These are phyloP conservation scores for Sandelia bainsii DNA, from an alignment of 2,797 vertebrate species.

Conservation along the genomic window DNA sequence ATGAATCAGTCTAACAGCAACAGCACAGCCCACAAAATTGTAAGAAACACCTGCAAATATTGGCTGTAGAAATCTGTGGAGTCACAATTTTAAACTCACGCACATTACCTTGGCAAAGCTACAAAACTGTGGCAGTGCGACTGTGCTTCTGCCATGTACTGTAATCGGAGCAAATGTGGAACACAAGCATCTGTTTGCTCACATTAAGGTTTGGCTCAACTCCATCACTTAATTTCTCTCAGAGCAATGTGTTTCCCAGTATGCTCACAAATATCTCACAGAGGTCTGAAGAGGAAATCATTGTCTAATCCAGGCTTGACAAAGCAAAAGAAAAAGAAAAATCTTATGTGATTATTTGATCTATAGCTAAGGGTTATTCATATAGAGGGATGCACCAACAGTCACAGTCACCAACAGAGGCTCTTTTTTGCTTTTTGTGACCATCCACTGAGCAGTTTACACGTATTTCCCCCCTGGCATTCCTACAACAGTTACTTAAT, in stretches of 20 bases:
- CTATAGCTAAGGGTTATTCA: slow-evolving; percentile 28
- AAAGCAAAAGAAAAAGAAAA: not conserved
- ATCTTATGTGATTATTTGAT: slow-evolving; percentile 32
- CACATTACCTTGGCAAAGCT: slow-evolving; percentile 14
- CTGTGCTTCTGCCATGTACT: slow-evolving; percentile 20
- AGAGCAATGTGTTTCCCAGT: slow-evolving; percentile 21
- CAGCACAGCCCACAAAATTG: slow-evolving; percentile 1
- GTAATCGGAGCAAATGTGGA: slow-evolving; percentile 44
- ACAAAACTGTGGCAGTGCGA: slow-evolving; percentile 9
- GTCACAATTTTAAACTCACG: slow-evolving; percentile 27
- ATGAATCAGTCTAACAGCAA: slow-evolving; percentile 15
- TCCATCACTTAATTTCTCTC: slow-evolving; percentile 23
- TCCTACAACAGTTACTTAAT: slow-evolving; percentile 76
- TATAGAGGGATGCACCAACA: slow-evolving; percentile 9
- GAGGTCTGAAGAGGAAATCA: slow-evolving; percentile 10
- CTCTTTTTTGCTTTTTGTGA: slow-evolving; percentile 36
- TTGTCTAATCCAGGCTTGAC: slow-evolving; percentile 24
- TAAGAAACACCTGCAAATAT: slow-evolving; percentile 23
- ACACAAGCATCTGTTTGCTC: slow-evolving; percentile 52
- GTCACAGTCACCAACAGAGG: not conserved
- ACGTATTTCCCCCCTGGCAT: slow-evolving; percentile 63
- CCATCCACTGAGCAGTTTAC: slow-evolving; percentile 35
- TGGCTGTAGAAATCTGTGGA: slow-evolving; percentile 36
- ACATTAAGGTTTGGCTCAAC: slow-evolving; percentile 33
- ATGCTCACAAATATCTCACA: slow-evolving; percentile 19